These are phyloP conservation scores for Muscicapa striata DNA, from an alignment of 2,797 vertebrate species.

Conservation along the genomic window DNA sequence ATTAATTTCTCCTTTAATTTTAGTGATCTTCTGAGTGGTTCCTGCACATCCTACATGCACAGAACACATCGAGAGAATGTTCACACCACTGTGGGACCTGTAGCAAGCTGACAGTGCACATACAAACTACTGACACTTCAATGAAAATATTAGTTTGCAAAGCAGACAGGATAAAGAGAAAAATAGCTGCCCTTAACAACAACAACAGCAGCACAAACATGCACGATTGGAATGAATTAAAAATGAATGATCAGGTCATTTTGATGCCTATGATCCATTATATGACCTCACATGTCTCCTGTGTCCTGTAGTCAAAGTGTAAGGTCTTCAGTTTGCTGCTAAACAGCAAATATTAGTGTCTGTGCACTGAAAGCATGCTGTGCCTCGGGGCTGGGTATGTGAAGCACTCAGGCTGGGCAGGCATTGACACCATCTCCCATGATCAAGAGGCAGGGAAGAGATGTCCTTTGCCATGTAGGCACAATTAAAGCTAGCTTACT, in stretches of 20 bases:
- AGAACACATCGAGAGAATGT: not conserved
- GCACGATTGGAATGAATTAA: not conserved
- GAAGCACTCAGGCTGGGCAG: not conserved
- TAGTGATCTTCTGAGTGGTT: not conserved
- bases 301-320: not conserved
- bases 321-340: not conserved
- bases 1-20: not conserved
- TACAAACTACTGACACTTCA: not conserved
- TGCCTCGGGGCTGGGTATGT: not conserved
- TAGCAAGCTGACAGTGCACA: not conserved
- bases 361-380: not conserved
- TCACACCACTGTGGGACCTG: not conserved
- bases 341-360: not conserved
- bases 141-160: not conserved
- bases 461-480: not conserved
- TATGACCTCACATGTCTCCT: not conserved
- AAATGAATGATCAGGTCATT: not conserved
- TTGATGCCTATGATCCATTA: not conserved
- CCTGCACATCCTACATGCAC: not conserved
- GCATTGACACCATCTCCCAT: not conserved
- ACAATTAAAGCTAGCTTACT: not conserved
- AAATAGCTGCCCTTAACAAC: not conserved
- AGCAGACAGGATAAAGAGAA: not conserved
- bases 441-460: not conserved
- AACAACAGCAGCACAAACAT: not conserved